Evolutionary conservation across 2,888 invertebrate species (phyloP).

Genomic region (Drosophila cognata): DNA sequence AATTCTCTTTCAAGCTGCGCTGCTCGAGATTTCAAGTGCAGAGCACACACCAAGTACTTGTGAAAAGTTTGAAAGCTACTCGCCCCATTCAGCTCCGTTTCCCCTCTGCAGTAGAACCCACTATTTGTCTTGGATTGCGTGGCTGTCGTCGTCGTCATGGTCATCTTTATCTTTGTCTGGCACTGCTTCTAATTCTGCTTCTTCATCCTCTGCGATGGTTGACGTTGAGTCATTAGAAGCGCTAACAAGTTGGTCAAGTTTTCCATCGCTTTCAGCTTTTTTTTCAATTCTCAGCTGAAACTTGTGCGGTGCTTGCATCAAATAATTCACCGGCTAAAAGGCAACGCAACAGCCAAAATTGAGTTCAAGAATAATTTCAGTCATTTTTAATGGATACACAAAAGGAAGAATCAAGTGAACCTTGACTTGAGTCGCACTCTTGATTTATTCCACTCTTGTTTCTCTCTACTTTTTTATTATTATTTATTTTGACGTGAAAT

Average conservation of each 20-base stretch:
- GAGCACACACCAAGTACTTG: constrained; percentile 41
- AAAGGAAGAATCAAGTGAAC: background rate
- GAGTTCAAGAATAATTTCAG: constrained; percentile 37
- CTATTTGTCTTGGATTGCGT: constrained; percentile 39
- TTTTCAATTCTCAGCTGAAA: constrained; percentile 1
- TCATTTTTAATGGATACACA: constrained; percentile 33
- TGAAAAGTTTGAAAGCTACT: constrained; percentile 33
- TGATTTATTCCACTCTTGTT: background rate
- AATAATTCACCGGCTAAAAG: constrained; percentile 16
- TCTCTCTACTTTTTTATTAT: background rate
- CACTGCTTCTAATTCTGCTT: constrained; percentile 14
- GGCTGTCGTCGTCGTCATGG: constrained; percentile 5
- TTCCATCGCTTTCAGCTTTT: constrained; percentile 8
- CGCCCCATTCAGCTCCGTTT: background rate
- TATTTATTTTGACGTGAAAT: background rate
- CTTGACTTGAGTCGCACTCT: constrained; percentile 4
- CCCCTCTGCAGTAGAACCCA: background rate
- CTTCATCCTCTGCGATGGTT: background rate
- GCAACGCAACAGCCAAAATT: constrained; percentile 21
- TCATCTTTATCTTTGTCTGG: constrained; percentile 42
- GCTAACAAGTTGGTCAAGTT: constrained; percentile 57
- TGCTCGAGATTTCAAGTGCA: constrained; percentile 34
- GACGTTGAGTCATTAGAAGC: constrained; percentile 50
- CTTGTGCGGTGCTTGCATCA: constrained; percentile 4
- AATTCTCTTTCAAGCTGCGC: constrained; percentile 19